Evolutionary conservation across 2,113 vertebrate species (phyloP), one percentile per base, ranked within the genome.

Genomic region (Asarcornis scutulata): DNA sequence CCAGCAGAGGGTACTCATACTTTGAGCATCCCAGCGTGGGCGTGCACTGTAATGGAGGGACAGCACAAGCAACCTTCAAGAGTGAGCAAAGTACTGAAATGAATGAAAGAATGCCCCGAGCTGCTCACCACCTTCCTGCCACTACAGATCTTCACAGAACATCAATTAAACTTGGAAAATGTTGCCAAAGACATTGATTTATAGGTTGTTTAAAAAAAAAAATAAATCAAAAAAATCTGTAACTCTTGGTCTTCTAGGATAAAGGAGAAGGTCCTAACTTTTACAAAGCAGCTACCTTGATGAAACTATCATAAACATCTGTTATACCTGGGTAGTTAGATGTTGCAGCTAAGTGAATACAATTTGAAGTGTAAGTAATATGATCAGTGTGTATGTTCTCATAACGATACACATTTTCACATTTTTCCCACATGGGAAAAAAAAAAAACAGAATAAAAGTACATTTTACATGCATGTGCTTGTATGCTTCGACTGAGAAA

Each of bases 1-100:
- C 95, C 96, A 96, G 91, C 77, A 96, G 96, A 95, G 97, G 96
- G 94, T 75, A 93, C 85, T 96, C 80, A 44, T 7, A 71, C 71
- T 36, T 81, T 13, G 80, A 82, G 7, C 34, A 80, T 88, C 66
- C 36, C 73, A 58, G 58, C 1, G 1, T 11, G 6, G 7, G 23
- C 9, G 38, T 16, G 14, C 27, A 13, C 89, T 38, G 59, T 15
- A 9, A 4, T 1, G 46, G 11, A 44, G 46, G 36, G 13, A 10
- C 7, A 22, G 32, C 4, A 44, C n/a, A 34, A 55, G 25, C 10
- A 27, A 82, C 62, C 44, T 73, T 40, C 52, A 25, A 62, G 40
- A 63, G 29, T 6, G 23, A 60, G 32, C 17, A 13, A 25, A 85
- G 58, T 1, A 48, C n/a, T n/a, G 21, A 36, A 64, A 38, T 14